These are phyloP conservation scores for Abscondita cerata DNA, from an alignment of 2,888 invertebrate species.

Conservation along the genomic window DNA sequence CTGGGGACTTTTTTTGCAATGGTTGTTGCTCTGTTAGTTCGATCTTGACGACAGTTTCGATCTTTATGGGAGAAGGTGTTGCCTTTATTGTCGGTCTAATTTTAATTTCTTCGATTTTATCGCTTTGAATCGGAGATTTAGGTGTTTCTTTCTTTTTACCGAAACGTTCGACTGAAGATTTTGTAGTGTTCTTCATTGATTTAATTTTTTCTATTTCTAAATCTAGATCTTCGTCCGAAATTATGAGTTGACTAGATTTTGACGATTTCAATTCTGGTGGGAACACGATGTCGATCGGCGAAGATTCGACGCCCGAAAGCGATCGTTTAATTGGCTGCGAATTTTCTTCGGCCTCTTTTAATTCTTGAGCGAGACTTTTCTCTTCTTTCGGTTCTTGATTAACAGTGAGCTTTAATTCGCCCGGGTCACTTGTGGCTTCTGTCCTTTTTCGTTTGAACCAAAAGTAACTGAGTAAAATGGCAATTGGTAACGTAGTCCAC, in stretches of 20 bases:
- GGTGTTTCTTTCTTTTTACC: slow-evolving; percentile 12
- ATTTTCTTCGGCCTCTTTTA: slow-evolving; percentile 15
- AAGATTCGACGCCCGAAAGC: slow-evolving; percentile 66
- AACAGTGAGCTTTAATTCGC: slow-evolving; percentile 49
- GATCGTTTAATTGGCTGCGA: slow-evolving; percentile 59
- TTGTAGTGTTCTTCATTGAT: slow-evolving; percentile 57
- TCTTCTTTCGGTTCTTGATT: slow-evolving; percentile 24
- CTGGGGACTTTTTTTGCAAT: too few species aligned
- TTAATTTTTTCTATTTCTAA: slow-evolving; percentile 70
- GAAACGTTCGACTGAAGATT: slow-evolving; percentile 12
- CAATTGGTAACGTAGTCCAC: slow-evolving; percentile 82
- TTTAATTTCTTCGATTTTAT: too few species aligned
- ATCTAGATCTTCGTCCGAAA: slow-evolving; percentile 73
- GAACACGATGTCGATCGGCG: slow-evolving; percentile 70
- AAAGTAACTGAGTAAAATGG: slow-evolving; percentile 78
- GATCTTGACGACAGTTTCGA: not conserved
- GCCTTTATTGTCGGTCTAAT: not conserved
- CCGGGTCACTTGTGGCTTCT: slow-evolving; percentile 77
- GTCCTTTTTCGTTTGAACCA: slow-evolving; percentile 85
- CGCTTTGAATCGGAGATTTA: not conserved
- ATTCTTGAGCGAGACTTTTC: slow-evolving; percentile 58
- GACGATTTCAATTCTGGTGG: slow-evolving; percentile 52
- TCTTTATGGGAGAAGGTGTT: not conserved
- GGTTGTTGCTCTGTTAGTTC: too few species aligned
- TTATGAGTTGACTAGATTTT: slow-evolving; percentile 64